Evolutionary conservation across 1,140 invertebrate genomes (phyloP).

Genomic region (Globodera ellingtonae): DNA sequence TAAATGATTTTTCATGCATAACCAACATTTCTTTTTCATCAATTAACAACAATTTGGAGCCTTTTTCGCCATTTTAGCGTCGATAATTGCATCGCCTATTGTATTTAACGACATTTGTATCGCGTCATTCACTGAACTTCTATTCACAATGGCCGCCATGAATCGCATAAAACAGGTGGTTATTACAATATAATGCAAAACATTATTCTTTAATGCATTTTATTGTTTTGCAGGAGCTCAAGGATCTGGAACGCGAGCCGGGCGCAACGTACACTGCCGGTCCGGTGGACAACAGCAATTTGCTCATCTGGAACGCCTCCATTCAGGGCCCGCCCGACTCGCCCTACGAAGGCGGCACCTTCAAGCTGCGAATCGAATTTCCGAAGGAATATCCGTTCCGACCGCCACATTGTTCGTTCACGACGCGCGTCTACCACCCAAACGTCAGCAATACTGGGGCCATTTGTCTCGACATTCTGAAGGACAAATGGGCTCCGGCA

Average conservation of each 20-base stretch:
- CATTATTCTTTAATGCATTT: neutral
- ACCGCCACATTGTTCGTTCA: conserved; percentile 98
- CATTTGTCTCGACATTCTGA: conserved; percentile 91
- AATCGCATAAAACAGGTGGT: conserved; percentile 54
- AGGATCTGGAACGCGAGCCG: conserved; percentile 95
- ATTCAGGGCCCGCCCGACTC: conserved; percentile 93
- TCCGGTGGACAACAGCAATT: conserved; percentile 93
- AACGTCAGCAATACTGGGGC: conserved; percentile 99
- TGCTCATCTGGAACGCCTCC: conserved; percentile 92
- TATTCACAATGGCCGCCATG: conserved; percentile 16
- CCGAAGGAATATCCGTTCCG: conserved; percentile 99
- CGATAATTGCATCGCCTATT: no score
- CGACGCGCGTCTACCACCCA: conserved; percentile 98
- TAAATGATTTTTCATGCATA: no score
- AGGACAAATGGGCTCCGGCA: conserved; percentile 97
- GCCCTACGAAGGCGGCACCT: conserved; percentile 81
- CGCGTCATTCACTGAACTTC: no score
- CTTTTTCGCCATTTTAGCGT: no score
- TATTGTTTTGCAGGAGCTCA: conserved; percentile 77
- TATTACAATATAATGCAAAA: neutral
- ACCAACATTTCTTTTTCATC: no score
- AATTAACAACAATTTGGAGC: no score
- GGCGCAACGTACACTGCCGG: conserved; percentile 97
- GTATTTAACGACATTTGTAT: no score
- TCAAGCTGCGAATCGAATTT: conserved; percentile 99